A percentile compares a stretch with the other conserved stretches of the same genome.
These are phyloP conservation scores for Plagodis pulveraria DNA, from an alignment of 2,888 invertebrate genomes.

Conservation along the genomic window DNA sequence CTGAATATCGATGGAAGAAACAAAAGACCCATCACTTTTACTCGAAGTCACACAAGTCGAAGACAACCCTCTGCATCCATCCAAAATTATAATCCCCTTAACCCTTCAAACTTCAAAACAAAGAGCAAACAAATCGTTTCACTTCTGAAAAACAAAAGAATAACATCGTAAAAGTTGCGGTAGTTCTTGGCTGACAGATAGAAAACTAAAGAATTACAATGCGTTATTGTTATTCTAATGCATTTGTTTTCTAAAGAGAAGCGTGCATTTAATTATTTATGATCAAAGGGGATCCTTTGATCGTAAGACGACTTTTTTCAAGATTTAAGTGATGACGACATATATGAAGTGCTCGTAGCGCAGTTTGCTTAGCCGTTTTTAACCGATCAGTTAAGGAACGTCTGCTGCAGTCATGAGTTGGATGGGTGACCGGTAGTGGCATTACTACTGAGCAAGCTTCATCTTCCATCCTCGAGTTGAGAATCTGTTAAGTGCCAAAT, in stretches of 20 bases:
- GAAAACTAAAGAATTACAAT: slow-evolving; percentile 52
- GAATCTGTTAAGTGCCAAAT: too few relatives aligned
- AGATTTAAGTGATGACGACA: too few relatives aligned
- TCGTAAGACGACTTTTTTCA: too few relatives aligned
- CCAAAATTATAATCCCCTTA: slow-evolving; percentile 23
- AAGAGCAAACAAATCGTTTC: slow-evolving; percentile 49
- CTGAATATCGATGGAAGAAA: too few relatives aligned
- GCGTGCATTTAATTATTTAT: slow-evolving; percentile 65
- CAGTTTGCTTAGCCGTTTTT: background rate
- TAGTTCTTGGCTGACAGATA: slow-evolving; percentile 38
- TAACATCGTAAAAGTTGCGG: slow-evolving; percentile 32
- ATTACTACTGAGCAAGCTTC: too few relatives aligned
- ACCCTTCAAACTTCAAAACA: slow-evolving; percentile 38
- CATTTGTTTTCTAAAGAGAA: slow-evolving; percentile 63
- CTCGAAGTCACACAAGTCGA: background rate
- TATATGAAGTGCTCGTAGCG: background rate
- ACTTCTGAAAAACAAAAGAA: slow-evolving; percentile 36
- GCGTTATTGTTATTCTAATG: slow-evolving; percentile 73
- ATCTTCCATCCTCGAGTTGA: too few relatives aligned
- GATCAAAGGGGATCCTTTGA: slow-evolving; percentile 38
- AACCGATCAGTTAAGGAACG: too few relatives aligned
- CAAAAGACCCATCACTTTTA: too few relatives aligned
- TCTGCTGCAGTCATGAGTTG: too few relatives aligned
- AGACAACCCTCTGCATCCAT: slow-evolving; percentile 4
- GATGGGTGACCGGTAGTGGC: too few relatives aligned